Evolutionary conservation across 2,113 vertebrate species (phyloP).

Genomic region (Crotalus helleri): DNA sequence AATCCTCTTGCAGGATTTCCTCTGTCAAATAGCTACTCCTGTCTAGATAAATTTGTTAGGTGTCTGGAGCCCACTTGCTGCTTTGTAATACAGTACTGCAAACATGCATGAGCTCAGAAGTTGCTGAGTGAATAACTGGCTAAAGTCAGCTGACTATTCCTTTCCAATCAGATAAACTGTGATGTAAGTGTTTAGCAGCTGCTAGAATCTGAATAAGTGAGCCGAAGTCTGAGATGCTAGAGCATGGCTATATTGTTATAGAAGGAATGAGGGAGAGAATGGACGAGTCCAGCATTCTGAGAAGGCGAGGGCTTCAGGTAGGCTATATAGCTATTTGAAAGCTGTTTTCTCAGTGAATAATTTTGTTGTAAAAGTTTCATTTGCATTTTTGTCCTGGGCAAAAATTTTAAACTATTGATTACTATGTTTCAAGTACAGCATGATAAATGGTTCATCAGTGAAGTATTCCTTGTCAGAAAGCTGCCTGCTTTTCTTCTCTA

Average conservation of each 20-base stretch:
- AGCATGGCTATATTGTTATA: conserved; percentile 77
- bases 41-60: conserved; percentile 47
- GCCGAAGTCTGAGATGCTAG: conserved; percentile 71
- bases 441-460: neutral
- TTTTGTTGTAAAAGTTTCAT: conserved; percentile 53
- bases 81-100: conserved; percentile 55
- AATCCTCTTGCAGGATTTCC: conserved; percentile 71
- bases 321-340: conserved; percentile 54
- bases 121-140: conserved; percentile 80
- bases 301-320: conserved; percentile 93
- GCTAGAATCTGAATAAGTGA: conserved; percentile 83
- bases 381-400: conserved; percentile 45
- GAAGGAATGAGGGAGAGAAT: conserved; percentile 75
- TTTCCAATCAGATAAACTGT: conserved; percentile 90
- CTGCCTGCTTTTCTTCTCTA: neutral
- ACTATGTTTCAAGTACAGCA: conserved; percentile 37
- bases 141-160: conserved; percentile 82
- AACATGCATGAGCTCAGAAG: conserved; percentile 76
- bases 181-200: conserved; percentile 92
- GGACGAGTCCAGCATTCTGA: conserved; percentile 92
- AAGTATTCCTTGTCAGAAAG: conserved; percentile 33
- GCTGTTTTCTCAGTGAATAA: conserved; percentile 21
- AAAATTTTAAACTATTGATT: conserved; percentile 14
- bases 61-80: conserved; percentile 70
- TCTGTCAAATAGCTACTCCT: conserved; percentile 62